phyloP scores from a whole-genome alignment of 2,113 vertebrate species.

The Chamaetylas fuelleborni region DNA sequence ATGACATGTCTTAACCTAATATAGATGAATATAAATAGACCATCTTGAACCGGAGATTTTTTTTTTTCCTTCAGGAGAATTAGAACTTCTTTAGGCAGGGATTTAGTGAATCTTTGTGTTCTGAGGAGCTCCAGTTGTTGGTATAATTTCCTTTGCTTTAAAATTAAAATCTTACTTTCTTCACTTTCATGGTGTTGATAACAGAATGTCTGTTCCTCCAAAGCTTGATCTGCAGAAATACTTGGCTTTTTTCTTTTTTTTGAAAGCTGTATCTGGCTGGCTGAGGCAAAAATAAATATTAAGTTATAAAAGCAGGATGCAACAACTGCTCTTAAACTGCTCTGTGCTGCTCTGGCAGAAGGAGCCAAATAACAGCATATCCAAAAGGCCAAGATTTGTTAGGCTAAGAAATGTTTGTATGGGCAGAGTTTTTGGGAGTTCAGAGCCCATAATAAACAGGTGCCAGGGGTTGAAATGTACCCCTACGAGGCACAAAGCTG shows the following conservation, averaged over 20 bases:
- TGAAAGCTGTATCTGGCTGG: not conserved
- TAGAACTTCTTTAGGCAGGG: not conserved
- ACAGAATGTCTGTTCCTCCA: not conserved
- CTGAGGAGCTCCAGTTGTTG: not conserved
- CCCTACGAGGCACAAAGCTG: not conserved
- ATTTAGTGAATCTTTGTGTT: not conserved
- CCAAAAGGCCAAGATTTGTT: not conserved
- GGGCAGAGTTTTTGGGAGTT: not conserved
- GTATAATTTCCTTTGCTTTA: not conserved
- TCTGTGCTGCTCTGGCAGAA: not conserved
- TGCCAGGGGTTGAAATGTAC: not conserved
- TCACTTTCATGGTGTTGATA: not conserved
- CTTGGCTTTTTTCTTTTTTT: not conserved
- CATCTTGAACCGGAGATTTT: not conserved
- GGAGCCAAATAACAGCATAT: not conserved
- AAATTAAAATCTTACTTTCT: not conserved
- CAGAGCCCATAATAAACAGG: not conserved
- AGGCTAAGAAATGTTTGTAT: not conserved
- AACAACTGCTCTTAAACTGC: not conserved
- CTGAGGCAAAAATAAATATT: not conserved
- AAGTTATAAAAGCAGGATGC: not conserved
- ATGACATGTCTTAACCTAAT: not conserved
- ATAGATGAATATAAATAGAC: not conserved
- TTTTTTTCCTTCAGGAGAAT: not conserved
- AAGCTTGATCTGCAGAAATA: not conserved